These are phyloP conservation scores for Apamea sordens DNA, from an alignment of 2,888 invertebrate species.

Conservation along the genomic window DNA sequence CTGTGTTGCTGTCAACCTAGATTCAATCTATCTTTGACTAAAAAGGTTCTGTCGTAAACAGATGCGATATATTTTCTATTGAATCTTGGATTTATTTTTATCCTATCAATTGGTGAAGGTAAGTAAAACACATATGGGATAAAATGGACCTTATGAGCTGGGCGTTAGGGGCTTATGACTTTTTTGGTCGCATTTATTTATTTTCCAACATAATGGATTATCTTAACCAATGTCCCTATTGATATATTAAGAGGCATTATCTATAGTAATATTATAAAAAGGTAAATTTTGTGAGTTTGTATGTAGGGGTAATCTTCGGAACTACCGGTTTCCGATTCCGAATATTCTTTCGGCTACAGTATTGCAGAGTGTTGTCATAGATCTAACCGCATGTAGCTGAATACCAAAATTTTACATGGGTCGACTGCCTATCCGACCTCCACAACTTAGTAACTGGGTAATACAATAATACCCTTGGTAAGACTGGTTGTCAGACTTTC, in stretches of 20 bases:
- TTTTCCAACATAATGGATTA: too few relatives aligned
- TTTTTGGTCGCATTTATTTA: background rate
- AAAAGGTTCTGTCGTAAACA: background rate
- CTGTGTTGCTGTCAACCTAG: slow-evolving; percentile 7
- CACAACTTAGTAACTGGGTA: too few relatives aligned
- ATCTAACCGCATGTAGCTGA: too few relatives aligned
- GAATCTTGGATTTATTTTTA: background rate
- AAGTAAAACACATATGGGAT: background rate
- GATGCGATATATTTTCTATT: slow-evolving; percentile 1
- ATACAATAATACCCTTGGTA: too few relatives aligned
- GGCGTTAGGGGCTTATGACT: background rate
- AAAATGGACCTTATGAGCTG: background rate
- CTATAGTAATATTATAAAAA: too few relatives aligned
- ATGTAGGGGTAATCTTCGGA: background rate
- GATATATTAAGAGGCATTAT: too few relatives aligned
- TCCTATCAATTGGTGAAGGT: background rate
- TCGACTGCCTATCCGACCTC: too few relatives aligned
- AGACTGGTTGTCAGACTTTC: too few relatives aligned
- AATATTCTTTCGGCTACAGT: background rate
- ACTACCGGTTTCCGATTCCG: background rate
- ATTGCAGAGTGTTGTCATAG: background rate
- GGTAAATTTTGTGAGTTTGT: background rate
- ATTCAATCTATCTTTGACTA: slow-evolving; percentile 14
- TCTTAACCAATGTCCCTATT: too few relatives aligned
- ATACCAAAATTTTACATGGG: too few relatives aligned